Base-by-base conservation (phyloP, 2,113 vertebrate species). In the Lepus americanus region DNA sequence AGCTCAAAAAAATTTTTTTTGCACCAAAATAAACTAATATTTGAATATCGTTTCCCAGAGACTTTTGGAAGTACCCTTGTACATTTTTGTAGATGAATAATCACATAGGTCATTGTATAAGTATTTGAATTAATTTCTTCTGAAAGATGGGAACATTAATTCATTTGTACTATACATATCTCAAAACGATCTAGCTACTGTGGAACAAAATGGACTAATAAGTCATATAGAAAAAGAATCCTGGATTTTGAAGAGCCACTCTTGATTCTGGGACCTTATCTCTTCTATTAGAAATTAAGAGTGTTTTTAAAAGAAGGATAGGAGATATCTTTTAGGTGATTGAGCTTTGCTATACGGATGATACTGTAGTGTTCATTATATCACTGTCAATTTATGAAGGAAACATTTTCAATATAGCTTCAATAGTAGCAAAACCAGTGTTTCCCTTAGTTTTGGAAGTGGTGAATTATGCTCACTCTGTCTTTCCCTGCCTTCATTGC, bases 381-480 rank as follows among this genome's bases (percentile, higher is more conserved):
- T 95, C 36, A 27, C 25, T 78, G 13, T 90, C 33, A 70, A 5
- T 55, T 78, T 83, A 31, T 61, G 36, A 39, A 93, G 66, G 9
- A 64, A 49, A 78, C 69, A 4, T 9, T 5, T 49, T 89, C 39
- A 20, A 16, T 14, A 13, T 83, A 76, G 5, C 20, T 53, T 73
- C 7, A 16, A 9, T 55, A 25, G 16, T 13, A 91, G 29, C 70
- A 72, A 27, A 44, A 39, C 53, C 25, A 49, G 55, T 13, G 31
- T 92, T 89, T 87, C 29, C 12, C 19, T 80, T 83, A 23, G 74
- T 77, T 89, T 53, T 86, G 83, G 82, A 86, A 85, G 31, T 66
- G 9, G 6, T 9, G 70, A 49, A 9, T 80, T 84, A 13, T 3
- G 17, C 9, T 4, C n/a, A 51, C 51, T 33, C 29, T 10, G 1